Evolutionary conservation across 2,888 invertebrate genomes (phyloP).

Genomic region (Tetramorium bicarinatum): DNA sequence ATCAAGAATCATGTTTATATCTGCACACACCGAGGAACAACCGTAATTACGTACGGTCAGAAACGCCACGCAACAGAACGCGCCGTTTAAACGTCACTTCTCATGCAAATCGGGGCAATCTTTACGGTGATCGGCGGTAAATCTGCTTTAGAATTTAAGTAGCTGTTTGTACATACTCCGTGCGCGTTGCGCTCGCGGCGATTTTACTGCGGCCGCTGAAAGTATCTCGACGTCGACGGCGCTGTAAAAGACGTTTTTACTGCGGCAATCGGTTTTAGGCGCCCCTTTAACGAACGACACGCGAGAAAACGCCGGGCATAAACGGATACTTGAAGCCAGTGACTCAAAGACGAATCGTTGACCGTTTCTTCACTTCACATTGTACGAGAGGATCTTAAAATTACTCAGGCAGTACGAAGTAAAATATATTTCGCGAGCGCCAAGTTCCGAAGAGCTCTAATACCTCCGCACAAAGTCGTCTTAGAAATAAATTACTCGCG

Average conservation of each 20-base stretch:
- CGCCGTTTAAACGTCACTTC: constrained; percentile 43
- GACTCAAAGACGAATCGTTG: constrained; percentile 1
- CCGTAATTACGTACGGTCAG: constrained; percentile 29
- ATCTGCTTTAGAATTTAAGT: constrained; percentile 55
- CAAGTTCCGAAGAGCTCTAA: neutral
- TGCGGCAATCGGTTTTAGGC: constrained; percentile 7
- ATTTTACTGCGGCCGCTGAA: constrained; percentile 43
- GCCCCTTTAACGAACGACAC: neutral
- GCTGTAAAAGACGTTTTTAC: constrained; percentile 34
- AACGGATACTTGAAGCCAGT: constrained; percentile 5
- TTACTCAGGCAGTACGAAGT: neutral
- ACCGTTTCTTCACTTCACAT: neutral
- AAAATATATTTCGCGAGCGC: neutral
- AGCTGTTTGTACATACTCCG: constrained; percentile 48
- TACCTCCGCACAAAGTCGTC: neutral
- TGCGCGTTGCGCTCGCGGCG: constrained; percentile 37
- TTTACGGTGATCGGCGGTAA: constrained; percentile 49
- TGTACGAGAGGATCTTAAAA: neutral
- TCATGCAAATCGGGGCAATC: constrained; percentile 53
- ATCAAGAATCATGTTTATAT: constrained; percentile 46
- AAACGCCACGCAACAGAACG: constrained; percentile 28
- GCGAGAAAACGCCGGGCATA: constrained; percentile 14
- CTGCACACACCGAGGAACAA: constrained; percentile 15
- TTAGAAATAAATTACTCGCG: neutral
- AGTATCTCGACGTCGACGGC: constrained; percentile 34